Percentiles rank a stretch among this genome's conserved stretches.
Conservation (phyloP, 2,113 vertebrate species). For the Ailuropoda melanoleuca region DNA sequence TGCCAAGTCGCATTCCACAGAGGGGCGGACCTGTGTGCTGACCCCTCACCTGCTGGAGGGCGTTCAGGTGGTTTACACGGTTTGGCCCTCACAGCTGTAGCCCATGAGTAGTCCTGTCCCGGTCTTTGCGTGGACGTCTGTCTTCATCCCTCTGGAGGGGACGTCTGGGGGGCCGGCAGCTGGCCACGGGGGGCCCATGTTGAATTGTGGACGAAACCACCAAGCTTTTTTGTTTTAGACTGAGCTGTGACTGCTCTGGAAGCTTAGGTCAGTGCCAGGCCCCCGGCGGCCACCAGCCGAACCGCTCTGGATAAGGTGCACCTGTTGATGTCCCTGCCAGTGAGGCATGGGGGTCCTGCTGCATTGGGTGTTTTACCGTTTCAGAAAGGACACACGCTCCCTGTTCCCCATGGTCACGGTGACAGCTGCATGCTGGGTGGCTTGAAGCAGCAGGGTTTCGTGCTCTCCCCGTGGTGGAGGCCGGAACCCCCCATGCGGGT, state of each 20-base stretch:
- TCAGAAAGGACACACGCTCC: neutral
- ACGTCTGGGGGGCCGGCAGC: no score
- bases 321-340: neutral
- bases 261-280: neutral
- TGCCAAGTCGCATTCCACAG: accelerated
- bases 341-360: neutral
- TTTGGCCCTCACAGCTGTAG: neutral
- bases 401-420: neutral
- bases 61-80: neutral
- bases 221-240: no score
- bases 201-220: neutral
- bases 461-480: neutral
- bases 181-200: neutral
- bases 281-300: neutral
- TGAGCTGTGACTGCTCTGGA: neutral
- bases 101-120: neutral
- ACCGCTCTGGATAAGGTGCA: no score
- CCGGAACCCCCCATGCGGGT: no score
- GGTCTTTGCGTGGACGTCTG: neutral
- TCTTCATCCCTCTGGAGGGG: neutral
- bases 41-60: neutral
- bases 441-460: neutral
- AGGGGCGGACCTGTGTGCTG: neutral
- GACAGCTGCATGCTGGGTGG: neutral
- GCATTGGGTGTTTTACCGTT: neutral